Percentiles rank a stretch among this genome's conserved stretches.
Conservation (phyloP, 2,797 vertebrate genomes). For the Heteromormyrus szaboi region DNA sequence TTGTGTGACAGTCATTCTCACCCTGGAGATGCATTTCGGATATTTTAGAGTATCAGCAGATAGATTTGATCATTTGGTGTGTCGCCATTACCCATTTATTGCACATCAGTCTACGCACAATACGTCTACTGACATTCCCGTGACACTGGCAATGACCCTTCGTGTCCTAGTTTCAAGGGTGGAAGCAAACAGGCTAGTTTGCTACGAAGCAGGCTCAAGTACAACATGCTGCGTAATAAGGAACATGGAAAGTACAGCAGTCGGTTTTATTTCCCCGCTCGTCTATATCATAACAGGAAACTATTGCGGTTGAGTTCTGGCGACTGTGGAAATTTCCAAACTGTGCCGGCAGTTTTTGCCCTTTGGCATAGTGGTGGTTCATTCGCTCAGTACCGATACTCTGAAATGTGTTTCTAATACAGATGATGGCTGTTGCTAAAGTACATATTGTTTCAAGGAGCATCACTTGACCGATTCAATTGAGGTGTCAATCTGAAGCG, state of each 20-base stretch:
- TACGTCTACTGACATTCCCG: background rate
- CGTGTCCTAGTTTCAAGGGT: background rate
- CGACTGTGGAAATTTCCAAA: background rate
- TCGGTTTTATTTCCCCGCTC: background rate
- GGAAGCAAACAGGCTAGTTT: background rate
- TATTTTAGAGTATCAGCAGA: background rate
- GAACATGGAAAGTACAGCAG: background rate
- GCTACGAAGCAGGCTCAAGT: background rate
- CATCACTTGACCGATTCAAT: background rate
- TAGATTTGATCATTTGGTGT: background rate
- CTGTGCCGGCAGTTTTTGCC: background rate
- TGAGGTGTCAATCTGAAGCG: background rate
- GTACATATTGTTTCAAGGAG: background rate
- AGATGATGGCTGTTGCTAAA: background rate
- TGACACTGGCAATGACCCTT: background rate
- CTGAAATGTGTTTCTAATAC: background rate
- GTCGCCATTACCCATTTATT: background rate
- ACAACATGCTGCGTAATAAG: background rate
- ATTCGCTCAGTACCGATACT: background rate
- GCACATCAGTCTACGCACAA: background rate
- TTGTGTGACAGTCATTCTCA: background rate
- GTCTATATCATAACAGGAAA: background rate
- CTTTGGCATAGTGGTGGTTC: background rate
- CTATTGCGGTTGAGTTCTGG: background rate
- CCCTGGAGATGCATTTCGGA: background rate